Evolutionary conservation across 2,797 vertebrate genomes (phyloP).

Genomic region (Euthynnus affinis): DNA sequence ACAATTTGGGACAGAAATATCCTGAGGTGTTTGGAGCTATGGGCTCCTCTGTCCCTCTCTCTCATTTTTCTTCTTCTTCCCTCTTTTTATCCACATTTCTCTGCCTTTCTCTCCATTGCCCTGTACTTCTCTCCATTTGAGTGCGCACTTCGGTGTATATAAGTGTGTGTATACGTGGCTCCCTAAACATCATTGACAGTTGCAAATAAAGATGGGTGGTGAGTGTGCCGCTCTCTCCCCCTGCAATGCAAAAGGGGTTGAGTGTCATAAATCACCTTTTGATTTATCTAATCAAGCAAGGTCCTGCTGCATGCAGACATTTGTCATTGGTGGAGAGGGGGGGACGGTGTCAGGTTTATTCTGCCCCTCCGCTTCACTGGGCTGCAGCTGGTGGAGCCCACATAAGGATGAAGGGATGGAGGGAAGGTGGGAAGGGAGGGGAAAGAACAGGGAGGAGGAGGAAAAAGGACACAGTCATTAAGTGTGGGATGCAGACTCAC

Average conservation of each 20-base stretch:
- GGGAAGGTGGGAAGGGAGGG: constrained; percentile 46
- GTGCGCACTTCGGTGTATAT: constrained; percentile 51
- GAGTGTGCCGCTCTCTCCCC: constrained; percentile 76
- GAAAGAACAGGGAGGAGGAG: constrained; percentile 53
- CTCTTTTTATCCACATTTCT: constrained; percentile 27
- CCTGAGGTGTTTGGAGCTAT: constrained; percentile 66
- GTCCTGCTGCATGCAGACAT: constrained; percentile 88
- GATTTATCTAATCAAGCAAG: constrained; percentile 91
- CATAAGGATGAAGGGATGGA: constrained; percentile 70
- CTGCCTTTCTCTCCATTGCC: constrained; percentile 34
- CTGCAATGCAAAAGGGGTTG: constrained; percentile 85
- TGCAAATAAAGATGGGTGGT: constrained; percentile 90
- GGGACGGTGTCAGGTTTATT: constrained; percentile 82
- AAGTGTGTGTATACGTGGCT: constrained; percentile 53
- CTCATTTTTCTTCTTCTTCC: constrained; percentile 29
- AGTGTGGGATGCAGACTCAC: constrained; percentile 82
- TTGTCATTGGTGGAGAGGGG: constrained; percentile 83
- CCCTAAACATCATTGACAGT: constrained; percentile 86
- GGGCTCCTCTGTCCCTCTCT: constrained; percentile 36
- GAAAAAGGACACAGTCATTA: constrained; percentile 86
- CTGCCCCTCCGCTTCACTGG: constrained; percentile 81
- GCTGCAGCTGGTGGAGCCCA: constrained; percentile 75
- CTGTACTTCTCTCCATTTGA: constrained; percentile 56
- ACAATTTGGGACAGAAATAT: constrained; percentile 71
- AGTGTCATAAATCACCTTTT: constrained; percentile 91